A percentile compares a stretch with the other conserved stretches of the same genome.
Conservation (phyloP, 2,113 vertebrate species). For the Chunga burmeisteri region DNA sequence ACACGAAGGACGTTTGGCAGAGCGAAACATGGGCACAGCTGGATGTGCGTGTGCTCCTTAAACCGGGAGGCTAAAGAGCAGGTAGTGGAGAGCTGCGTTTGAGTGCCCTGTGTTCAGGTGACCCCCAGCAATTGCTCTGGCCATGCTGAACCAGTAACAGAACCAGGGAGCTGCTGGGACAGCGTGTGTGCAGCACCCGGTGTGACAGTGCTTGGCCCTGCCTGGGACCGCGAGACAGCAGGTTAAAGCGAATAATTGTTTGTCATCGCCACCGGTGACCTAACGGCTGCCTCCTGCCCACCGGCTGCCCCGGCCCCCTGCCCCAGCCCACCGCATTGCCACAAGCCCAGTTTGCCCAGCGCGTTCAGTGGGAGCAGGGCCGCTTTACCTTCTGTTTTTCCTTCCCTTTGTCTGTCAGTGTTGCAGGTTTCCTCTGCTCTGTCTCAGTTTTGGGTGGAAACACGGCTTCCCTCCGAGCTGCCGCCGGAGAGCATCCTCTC, state of each 20-base stretch:
- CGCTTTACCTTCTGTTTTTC: neutral
- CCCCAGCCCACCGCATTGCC: neutral
- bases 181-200: neutral
- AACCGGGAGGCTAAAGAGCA: neutral
- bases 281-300: neutral
- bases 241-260: neutral
- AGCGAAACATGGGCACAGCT: neutral
- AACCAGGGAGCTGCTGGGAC: neutral
- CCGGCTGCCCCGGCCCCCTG: neutral
- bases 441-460: neutral
- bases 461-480: neutral
- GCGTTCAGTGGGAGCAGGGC: fast-evolving
- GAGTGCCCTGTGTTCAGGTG: neutral
- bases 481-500: neutral
- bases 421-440: neutral
- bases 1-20: neutral
- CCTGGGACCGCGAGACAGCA: neutral
- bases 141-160: neutral
- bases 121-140: neutral
- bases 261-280: too few relatives aligned
- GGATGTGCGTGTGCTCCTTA: neutral
- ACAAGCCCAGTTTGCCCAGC: fast-evolving
- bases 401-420: neutral
- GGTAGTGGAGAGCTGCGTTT: neutral
- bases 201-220: neutral